A percentile compares a stretch with the other conserved stretches of the same genome.
These are phyloP conservation scores for Axinella damicornis DNA, from an alignment of 37 sponge, comb jelly and placozoan species.

Conservation along the genomic window DNA sequence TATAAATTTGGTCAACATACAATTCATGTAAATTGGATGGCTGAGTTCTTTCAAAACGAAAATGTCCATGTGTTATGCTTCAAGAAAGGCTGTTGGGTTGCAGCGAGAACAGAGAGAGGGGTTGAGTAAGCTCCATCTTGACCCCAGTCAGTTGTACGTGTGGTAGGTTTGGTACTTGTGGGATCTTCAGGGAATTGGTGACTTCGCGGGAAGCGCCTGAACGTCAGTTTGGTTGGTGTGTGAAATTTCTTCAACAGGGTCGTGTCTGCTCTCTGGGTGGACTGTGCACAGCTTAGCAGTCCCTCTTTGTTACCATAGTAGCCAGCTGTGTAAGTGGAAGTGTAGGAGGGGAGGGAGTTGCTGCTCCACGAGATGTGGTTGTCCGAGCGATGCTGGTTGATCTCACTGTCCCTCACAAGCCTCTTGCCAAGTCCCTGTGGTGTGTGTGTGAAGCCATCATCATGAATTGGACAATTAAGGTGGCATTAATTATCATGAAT, in stretches of 20 bases:
- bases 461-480: no score
- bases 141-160: background rate
- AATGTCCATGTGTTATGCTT: conserved; percentile 68
- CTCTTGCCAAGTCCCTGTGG: conserved; percentile 61
- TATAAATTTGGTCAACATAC: background rate
- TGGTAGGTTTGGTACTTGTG: background rate
- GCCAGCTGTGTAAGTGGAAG: background rate
- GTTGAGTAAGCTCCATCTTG: conserved; percentile 1
- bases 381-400: conserved; percentile 65
- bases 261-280: conserved; percentile 1
- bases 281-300: background rate
- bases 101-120: conserved; percentile 62
- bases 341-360: background rate
- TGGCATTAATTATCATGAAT: no score
- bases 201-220: conserved; percentile 48
- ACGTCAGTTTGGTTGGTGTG: conserved; percentile 25
- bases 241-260: conserved; percentile 32
- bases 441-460: background rate
- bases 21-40: background rate
- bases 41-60: conserved; percentile 39
- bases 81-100: conserved; percentile 56
- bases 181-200: conserved; percentile 28
- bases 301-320: background rate
- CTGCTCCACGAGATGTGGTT: conserved; percentile 41
- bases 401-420: background rate